Evolutionary conservation across 2,888 invertebrate species (phyloP).

Genomic region (Limenitis camilla): DNA sequence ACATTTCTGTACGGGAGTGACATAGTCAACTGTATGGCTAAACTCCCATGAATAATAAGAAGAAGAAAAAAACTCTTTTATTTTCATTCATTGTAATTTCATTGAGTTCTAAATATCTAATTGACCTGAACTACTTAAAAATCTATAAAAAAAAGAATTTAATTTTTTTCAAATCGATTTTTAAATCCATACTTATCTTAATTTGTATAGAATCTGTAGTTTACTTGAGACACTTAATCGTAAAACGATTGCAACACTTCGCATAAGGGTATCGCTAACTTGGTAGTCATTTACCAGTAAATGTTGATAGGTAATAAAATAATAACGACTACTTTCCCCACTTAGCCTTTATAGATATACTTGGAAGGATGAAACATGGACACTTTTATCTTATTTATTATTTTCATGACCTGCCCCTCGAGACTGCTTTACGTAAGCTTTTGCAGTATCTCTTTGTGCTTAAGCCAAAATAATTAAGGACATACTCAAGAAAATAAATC

Average conservation of each 20-base stretch:
- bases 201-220: background rate
- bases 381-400: conserved; percentile 23
- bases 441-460: background rate
- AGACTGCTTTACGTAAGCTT: background rate
- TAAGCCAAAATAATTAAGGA: background rate
- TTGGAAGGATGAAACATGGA: conserved; percentile 10
- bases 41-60: too few species aligned
- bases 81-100: too few species aligned
- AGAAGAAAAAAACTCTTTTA: too few species aligned
- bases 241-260: conserved; percentile 9
- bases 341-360: conserved; percentile 25
- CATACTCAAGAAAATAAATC: background rate
- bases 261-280: conserved; percentile 6
- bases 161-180: too few species aligned
- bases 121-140: too few species aligned
- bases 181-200: background rate
- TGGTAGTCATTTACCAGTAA: conserved; percentile 10
- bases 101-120: too few species aligned
- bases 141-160: too few species aligned
- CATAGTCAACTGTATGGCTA: too few species aligned
- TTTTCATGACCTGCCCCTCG: conserved; percentile 23
- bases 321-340: conserved; percentile 35
- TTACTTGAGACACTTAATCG: conserved; percentile 2
- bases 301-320: conserved; percentile 40
- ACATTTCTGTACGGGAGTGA: too few species aligned